phyloP scores from a whole-genome alignment of 2,888 invertebrate genomes.

The Pristionchus maxplancki region DNA sequence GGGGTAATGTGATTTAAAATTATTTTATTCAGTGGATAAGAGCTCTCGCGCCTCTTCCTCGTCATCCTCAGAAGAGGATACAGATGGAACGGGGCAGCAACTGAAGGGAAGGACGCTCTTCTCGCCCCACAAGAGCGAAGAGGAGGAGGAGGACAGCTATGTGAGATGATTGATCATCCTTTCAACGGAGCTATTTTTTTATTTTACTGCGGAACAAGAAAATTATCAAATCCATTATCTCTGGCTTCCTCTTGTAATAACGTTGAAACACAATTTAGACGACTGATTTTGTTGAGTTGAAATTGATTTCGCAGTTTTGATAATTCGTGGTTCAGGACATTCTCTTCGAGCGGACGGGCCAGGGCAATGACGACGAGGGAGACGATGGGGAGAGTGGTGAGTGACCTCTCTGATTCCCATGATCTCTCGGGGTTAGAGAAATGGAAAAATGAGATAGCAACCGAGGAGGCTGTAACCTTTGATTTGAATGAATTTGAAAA shows the following conservation, averaged over 20 bases:
- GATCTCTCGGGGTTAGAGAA: no score
- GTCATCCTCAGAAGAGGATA: not conserved
- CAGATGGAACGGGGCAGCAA: not conserved
- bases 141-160: not conserved
- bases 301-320: no score
- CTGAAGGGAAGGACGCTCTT: slow-evolving; percentile 23
- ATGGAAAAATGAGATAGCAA: no score
- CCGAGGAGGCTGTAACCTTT: no score
- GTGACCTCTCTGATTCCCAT: not conserved
- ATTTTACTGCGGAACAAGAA: not conserved
- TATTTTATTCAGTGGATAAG: not conserved
- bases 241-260: no score
- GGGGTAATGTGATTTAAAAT: not conserved
- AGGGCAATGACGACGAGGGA: slow-evolving; percentile 17
- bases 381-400: slow-evolving; percentile 36
- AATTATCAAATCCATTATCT: no score
- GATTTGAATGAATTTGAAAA: no score
- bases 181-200: no score
- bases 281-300: no score
- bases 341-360: slow-evolving; percentile 31
- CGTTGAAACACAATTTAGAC: no score
- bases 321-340: slow-evolving; percentile 31
- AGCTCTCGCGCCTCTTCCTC: not conserved
- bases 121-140: slow-evolving; percentile 3
- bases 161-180: no score